Percentiles rank a stretch among this genome's conserved stretches.
phyloP scores from a whole-genome alignment of 2,797 vertebrate genomes.

The Sciaenops ocellatus region DNA sequence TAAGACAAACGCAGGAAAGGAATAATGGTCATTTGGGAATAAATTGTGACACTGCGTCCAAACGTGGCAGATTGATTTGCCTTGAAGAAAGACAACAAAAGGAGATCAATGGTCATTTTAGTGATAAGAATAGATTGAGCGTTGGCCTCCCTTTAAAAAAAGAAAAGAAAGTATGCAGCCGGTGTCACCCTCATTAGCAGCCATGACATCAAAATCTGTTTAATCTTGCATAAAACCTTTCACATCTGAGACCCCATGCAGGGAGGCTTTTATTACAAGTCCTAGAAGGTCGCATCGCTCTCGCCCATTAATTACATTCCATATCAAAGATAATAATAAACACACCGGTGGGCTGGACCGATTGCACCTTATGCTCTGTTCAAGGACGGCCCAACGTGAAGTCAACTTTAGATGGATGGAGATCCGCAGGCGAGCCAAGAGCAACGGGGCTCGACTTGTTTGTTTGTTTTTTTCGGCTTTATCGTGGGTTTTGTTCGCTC shows the following conservation, averaged over 20 bases:
- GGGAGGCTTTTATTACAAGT: conserved; percentile 72
- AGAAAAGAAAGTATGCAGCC: conserved; percentile 23
- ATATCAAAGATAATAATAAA: conserved; percentile 85
- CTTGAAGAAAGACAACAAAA: conserved; percentile 37
- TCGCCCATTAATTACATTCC: conserved; percentile 82
- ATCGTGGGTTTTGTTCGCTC: conserved; percentile 25
- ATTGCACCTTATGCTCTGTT: conserved; percentile 74
- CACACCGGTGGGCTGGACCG: conserved; percentile 64
- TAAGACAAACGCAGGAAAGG: not conserved
- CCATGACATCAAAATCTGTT: conserved; percentile 73
- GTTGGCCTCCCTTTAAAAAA: conserved; percentile 25
- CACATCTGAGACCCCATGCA: conserved; percentile 65
- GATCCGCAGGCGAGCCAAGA: conserved; percentile 62
- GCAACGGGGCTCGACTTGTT: conserved; percentile 35
- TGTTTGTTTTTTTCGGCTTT: conserved; percentile 15
- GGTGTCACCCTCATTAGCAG: conserved; percentile 71
- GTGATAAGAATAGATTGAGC: conserved; percentile 28
- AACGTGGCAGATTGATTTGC: conserved; percentile 34
- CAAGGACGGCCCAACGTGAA: conserved; percentile 74
- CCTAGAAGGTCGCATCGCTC: conserved; percentile 71
- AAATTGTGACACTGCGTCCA: not conserved
- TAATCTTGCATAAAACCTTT: conserved; percentile 77
- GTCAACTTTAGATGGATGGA: conserved; percentile 79
- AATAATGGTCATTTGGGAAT: conserved; percentile 22
- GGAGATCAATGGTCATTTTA: conserved; percentile 42